These are phyloP conservation scores for Catamblyrhynchus diadema DNA, from an alignment of 2,797 vertebrate genomes.

Conservation along the genomic window DNA sequence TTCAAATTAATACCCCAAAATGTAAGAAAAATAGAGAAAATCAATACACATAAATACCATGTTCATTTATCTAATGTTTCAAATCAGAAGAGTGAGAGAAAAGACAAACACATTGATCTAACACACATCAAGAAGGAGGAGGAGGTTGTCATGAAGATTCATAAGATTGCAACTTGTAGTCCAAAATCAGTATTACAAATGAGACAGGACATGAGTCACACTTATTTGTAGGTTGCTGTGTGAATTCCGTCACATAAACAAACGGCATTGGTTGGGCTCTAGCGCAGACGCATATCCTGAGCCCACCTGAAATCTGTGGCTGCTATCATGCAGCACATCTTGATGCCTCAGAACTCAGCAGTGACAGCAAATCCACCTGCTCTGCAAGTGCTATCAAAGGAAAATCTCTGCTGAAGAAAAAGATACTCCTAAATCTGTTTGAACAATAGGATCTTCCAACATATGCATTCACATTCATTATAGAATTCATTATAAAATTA, in stretches of 20 bases:
- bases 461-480: background rate
- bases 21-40: background rate
- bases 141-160: background rate
- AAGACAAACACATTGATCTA: background rate
- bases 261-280: background rate
- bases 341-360: background rate
- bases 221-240: background rate
- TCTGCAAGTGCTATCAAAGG: background rate
- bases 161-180: background rate
- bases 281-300: background rate
- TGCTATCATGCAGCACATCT: background rate
- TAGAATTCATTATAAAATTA: background rate
- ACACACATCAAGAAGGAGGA: background rate
- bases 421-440: background rate
- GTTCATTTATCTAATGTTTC: background rate
- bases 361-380: background rate
- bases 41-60: background rate
- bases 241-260: background rate
- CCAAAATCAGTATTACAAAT: background rate
- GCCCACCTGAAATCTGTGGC: background rate
- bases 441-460: background rate
- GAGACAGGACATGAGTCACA: background rate
- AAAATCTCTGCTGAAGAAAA: background rate
- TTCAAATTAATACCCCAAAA: background rate
- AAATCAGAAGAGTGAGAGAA: background rate